These are phyloP conservation scores for Phengaris arion DNA, from an alignment of 2,888 invertebrate species.

Conservation along the genomic window DNA sequence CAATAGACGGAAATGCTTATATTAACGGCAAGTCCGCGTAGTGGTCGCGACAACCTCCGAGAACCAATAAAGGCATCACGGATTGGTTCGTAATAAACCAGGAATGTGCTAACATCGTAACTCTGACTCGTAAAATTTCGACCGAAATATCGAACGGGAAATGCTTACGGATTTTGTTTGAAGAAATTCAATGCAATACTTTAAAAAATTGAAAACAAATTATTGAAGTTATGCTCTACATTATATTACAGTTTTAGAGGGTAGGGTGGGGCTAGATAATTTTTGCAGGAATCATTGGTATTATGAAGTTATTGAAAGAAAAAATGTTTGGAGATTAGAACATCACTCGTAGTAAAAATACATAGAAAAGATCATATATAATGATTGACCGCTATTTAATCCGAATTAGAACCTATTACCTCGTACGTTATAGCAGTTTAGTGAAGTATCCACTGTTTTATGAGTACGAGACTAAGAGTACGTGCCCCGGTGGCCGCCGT, in stretches of 20 bases:
- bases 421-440: conserved; percentile 1
- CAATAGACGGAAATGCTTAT: conserved; percentile 62
- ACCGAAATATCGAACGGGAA: conserved; percentile 58
- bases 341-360: too few species aligned
- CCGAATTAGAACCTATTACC: background rate
- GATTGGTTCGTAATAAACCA: conserved; percentile 58
- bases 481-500: conserved; percentile 60
- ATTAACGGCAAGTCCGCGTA: conserved; percentile 66
- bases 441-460: conserved; percentile 50
- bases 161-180: conserved; percentile 9
- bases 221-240: background rate
- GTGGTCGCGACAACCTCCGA: conserved; percentile 68
- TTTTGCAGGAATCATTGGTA: background rate
- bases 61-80: conserved; percentile 72
- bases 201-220: background rate
- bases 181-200: background rate
- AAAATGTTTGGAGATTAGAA: too few species aligned
- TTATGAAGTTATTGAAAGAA: too few species aligned
- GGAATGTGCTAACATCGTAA: conserved; percentile 66
- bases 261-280: background rate
- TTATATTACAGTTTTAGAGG: background rate
- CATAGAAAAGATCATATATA: too few species aligned
- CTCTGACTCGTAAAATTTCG: conserved; percentile 71
- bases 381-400: background rate
- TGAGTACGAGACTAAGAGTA: conserved; percentile 55